Evolutionary conservation across 2,797 vertebrate genomes (phyloP), one percentile per base, ranked within the genome.

Genomic region (Lutjanus campechanus): DNA sequence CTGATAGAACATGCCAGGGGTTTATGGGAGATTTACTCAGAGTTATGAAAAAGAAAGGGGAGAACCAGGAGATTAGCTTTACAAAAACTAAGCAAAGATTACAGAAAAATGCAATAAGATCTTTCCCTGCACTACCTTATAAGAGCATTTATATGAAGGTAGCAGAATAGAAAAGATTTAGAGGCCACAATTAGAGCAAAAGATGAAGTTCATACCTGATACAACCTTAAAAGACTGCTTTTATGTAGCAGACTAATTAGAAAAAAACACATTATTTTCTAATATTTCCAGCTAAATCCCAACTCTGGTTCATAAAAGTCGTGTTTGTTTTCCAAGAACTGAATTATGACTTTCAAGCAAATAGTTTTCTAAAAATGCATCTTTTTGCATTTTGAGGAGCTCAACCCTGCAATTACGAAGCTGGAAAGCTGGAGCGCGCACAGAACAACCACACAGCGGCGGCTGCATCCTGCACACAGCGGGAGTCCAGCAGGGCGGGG

Each of bases 61-160:
- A 85, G 76, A 90, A 92, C 61, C 76, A 17, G 75, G 84, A 93
- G 91, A 94, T 94, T 93, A 94, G 82, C 83, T 88, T 86, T 68
- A 81, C 69, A 86, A 85, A 93, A 90, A 90, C 44, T 58, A 88
- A 90, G 87, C 69, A 79, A 79, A 94, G 91, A 94, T 93, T 92
- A 93, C 83, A 86, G 88, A 93, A 91, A 87, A 94, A 95, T 91
- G 90, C 92, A 93, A 93, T 92, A 92, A 91, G 85, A 78, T n/a
- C 81, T 62, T 62, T 78, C 68, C 49, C 78, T 46, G 73, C n/a
- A 17, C 77, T 70, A 1, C 90, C 92, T 85, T 89, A 92, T 87
- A 91, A 89, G 91, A 87, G 58, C 88, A 85, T 78, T 76, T 81
- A 62, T 60, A 54, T 47, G 63, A 83, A 67, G 49, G 80, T 0